phyloP scores from a whole-genome alignment of 2,888 invertebrate genomes.

The Papilio demoleus region DNA sequence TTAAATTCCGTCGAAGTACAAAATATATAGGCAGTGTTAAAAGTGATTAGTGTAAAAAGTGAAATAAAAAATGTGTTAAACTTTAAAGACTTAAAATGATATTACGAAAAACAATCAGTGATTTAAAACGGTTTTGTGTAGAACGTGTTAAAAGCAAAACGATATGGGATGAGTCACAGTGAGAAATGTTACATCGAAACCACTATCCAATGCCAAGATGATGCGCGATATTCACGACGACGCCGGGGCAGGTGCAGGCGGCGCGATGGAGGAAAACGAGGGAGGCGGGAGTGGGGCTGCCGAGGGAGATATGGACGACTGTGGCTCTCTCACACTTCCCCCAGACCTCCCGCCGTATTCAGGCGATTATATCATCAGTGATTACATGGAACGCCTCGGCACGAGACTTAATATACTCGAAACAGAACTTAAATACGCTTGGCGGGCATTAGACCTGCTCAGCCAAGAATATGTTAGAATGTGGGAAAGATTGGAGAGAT shows the following conservation, averaged over 20 bases:
- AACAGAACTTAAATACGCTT: conserved; percentile 95
- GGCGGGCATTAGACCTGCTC: conserved; percentile 94
- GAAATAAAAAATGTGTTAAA: conserved; percentile 63
- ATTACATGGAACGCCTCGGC: conserved; percentile 95
- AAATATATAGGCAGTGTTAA: conserved; percentile 70
- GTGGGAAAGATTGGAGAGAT: conserved; percentile 95
- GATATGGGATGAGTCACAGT: conserved; percentile 83
- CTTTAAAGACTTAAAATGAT: conserved; percentile 68
- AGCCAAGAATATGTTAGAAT: conserved; percentile 97
- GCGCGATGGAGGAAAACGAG: conserved; percentile 82
- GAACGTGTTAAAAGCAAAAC: conserved; percentile 75
- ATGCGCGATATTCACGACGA: conserved; percentile 82
- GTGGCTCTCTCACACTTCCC: conserved; percentile 81
- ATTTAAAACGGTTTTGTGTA: conserved; percentile 65
- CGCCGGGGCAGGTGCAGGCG: conserved; percentile 77
- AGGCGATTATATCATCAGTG: conserved; percentile 91
- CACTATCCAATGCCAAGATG: conserved; percentile 78
- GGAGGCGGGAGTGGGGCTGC: conserved; percentile 81
- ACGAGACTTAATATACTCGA: conserved; percentile 94
- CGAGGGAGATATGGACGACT: conserved; percentile 81
- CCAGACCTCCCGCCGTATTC: conserved; percentile 81
- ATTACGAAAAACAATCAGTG: conserved; percentile 58
- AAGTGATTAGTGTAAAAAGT: conserved; percentile 57
- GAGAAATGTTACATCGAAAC: conserved; percentile 77
- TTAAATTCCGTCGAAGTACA: conserved; percentile 77